Conservation (phyloP, 2,113 vertebrate species). For the Echinops telfairi region DNA sequence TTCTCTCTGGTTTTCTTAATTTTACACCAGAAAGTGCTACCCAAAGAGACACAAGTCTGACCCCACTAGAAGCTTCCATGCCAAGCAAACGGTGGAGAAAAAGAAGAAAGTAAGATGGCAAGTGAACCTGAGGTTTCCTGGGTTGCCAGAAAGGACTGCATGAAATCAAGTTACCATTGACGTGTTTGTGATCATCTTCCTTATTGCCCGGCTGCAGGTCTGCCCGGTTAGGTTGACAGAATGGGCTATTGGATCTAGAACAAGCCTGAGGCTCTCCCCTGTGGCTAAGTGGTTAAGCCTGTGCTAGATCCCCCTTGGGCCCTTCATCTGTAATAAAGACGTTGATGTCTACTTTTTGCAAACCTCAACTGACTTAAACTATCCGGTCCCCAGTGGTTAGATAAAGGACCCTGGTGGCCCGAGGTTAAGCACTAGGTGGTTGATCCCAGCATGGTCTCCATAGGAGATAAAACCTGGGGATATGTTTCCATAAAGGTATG, state of each 20-base stretch:
- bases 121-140: neutral
- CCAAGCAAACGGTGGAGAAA: neutral
- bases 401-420: neutral
- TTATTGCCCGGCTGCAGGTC: neutral
- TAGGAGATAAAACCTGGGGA: too few relatives aligned
- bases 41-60: neutral
- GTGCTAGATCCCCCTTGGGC: neutral
- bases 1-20: neutral
- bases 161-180: neutral
- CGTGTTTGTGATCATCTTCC: neutral
- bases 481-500: neutral
- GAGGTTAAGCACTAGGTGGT: neutral
- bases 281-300: neutral
- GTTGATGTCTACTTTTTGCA: neutral
- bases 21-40: neutral
- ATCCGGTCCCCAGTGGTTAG: neutral
- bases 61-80: neutral
- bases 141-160: neutral
- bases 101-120: neutral
- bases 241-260: neutral
- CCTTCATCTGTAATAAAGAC: neutral
- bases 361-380: neutral
- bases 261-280: neutral
- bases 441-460: too few relatives aligned
- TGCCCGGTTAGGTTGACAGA: neutral